Conservation (phyloP, 1,140 invertebrate genomes). For the Drosophila seguyi region DNA sequence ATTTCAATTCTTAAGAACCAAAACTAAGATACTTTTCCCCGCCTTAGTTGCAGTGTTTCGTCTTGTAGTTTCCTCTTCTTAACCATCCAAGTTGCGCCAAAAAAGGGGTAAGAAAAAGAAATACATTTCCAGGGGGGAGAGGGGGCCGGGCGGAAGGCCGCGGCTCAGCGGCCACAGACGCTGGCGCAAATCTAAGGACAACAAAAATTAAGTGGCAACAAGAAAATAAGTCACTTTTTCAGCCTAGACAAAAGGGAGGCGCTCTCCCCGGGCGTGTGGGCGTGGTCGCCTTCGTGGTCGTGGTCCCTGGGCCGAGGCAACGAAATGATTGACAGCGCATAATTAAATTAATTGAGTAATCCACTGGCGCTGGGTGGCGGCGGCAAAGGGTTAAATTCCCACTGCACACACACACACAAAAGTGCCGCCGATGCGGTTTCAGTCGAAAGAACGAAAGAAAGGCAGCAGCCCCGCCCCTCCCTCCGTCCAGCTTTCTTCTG, state of each 20-base stretch:
- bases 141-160: constrained; percentile 17
- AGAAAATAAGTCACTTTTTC: constrained; percentile 74
- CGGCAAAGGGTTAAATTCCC: constrained; percentile 75
- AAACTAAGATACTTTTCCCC: neutral
- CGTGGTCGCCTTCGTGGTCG: neutral
- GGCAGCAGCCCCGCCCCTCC: too few relatives aligned
- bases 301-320: constrained; percentile 54
- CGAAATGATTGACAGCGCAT: constrained; percentile 85
- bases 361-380: constrained; percentile 64
- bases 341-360: constrained; percentile 86
- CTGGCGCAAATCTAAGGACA: constrained; percentile 64
- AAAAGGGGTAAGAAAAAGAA: constrained; percentile 1
- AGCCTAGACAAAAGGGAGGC: neutral
- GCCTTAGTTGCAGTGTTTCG: neutral
- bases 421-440: constrained; percentile 57
- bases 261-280: neutral
- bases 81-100: neutral
- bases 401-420: constrained; percentile 58
- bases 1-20: neutral
- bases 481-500: constrained; percentile 39
- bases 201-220: constrained; percentile 83
- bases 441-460: constrained; percentile 27
- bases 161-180: constrained; percentile 57
- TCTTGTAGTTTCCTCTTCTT: neutral
- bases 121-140: neutral